Base-by-base conservation (phyloP, 1,140 invertebrate species). In the Trissolcus basalis region DNA sequence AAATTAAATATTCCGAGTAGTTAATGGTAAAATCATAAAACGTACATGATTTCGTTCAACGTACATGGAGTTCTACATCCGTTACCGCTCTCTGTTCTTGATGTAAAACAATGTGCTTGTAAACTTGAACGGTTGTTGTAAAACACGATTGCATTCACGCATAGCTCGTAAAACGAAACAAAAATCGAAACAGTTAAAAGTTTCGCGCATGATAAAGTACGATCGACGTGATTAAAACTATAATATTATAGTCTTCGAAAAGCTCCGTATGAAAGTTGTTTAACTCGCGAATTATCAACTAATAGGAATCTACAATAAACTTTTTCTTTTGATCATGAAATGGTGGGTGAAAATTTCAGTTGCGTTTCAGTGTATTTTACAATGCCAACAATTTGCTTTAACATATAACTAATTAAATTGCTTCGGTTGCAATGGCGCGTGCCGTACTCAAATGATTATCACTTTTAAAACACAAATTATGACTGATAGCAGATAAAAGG, bases 241-340 rank as follows among this genome's bases (percentile, higher is more conserved):
- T 27, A 51, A 47, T 59, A 68, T 68, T 53, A n/a, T n/a, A 68
- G 48, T 39, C 8, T 10, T 27, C 43, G 32, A 36, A 14, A 45
- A 51, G 55, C 48, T 12, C 9, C 3, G 39, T 56, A 48, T 56
- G 43, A 43, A 56, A 68, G 54, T 51, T 32, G 47, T 53, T 68
- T 68, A 51, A 68, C 58, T 58, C 39, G 44, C 13, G 39, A 43
- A 68, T 68, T 59, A 68, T 68, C 53, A 67, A 35, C 19, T 27
- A 6, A 27, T 16, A 2, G 27, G 35, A 5, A 67, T 58, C 51
- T 67, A 35, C 45, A 67, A 51, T 58, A 58, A 48, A 49, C 35
- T 56, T 65, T 65, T 65, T 55, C 53, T 13, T 65, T 65, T 50
- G 44, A 65, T 55, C 63, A 49, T 55, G 12, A 48, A 61, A 47